These are phyloP conservation scores for Onychomys arenicola DNA, from an alignment of 2,797 vertebrate species.

Conservation along the genomic window DNA sequence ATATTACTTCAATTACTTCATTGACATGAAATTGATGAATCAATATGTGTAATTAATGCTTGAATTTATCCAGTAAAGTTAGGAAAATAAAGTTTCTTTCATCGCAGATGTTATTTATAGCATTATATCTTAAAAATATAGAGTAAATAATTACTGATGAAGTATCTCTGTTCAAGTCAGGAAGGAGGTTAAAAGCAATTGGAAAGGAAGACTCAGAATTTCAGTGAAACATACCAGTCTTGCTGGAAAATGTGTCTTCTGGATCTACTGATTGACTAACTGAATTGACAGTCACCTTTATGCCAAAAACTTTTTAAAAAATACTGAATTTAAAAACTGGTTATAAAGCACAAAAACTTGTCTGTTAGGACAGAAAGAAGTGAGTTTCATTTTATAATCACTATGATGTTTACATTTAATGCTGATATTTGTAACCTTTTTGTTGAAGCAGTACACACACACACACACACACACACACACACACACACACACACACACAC, in stretches of 20 bases:
- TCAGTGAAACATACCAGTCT: neutral
- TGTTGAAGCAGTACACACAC: neutral
- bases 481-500: neutral
- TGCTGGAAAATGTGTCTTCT: neutral
- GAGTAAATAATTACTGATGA: neutral
- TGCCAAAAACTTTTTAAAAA: neutral
- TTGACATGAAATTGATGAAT: neutral
- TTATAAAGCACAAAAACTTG: neutral
- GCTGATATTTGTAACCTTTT: neutral
- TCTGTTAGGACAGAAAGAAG: neutral
- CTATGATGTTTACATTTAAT: neutral
- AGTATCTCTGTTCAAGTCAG: neutral
- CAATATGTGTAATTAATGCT: neutral
- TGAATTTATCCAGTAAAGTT: neutral
- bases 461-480: neutral
- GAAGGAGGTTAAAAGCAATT: neutral
- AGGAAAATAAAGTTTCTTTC: neutral
- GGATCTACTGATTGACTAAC: neutral
- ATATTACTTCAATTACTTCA: constrained; percentile 32
- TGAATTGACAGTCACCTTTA: neutral
- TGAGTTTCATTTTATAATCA: neutral
- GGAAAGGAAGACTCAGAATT: neutral
- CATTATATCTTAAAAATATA: neutral
- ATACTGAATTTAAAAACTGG: neutral
- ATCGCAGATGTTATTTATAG: neutral